A percentile compares a stretch with the other conserved stretches of the same genome.
These are phyloP conservation scores for Scaptomyza flava DNA, from an alignment of 2,888 invertebrate species.

Conservation along the genomic window DNA sequence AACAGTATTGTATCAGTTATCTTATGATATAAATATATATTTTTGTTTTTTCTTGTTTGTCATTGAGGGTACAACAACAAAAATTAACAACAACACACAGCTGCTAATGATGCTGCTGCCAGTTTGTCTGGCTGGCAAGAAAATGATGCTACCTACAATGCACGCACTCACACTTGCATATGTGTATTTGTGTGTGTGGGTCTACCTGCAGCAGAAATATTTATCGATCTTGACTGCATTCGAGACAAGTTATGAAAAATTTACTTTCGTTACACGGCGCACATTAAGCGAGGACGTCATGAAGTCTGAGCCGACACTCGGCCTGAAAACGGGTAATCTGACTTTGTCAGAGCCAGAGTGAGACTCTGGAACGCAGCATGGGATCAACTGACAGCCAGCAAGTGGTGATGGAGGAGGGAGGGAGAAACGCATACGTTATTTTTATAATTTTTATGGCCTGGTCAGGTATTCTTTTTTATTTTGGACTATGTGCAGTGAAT, in stretches of 20 bases:
- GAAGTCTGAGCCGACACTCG: slow-evolving; percentile 65
- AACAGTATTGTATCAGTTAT: background rate
- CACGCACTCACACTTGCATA: background rate
- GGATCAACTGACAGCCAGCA: slow-evolving; percentile 40
- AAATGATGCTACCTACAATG: slow-evolving; percentile 55
- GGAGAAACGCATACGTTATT: slow-evolving; percentile 61
- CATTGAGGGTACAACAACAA: slow-evolving; percentile 47
- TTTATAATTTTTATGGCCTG: slow-evolving; percentile 71
- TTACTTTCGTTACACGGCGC: slow-evolving; percentile 69
- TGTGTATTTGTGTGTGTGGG: slow-evolving; percentile 10
- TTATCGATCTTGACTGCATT: slow-evolving; percentile 63
- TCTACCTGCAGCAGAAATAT: slow-evolving; percentile 59
- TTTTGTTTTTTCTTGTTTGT: slow-evolving; percentile 22
- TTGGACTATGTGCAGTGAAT: slow-evolving; percentile 37
- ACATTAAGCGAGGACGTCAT: slow-evolving; percentile 72
- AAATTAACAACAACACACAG: slow-evolving; percentile 31
- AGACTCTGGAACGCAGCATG: slow-evolving; percentile 65
- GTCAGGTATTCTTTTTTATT: slow-evolving; percentile 58
- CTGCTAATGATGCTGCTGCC: slow-evolving; percentile 78
- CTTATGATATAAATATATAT: background rate
- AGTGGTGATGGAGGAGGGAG: slow-evolving; percentile 4
- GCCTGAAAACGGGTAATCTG: slow-evolving; percentile 9
- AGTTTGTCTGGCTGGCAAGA: slow-evolving; percentile 72
- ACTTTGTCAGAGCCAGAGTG: slow-evolving; percentile 1
- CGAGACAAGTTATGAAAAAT: slow-evolving; percentile 68